Conservation (phyloP, 2,113 vertebrate species). For the Odocoileus hemionus region DNA sequence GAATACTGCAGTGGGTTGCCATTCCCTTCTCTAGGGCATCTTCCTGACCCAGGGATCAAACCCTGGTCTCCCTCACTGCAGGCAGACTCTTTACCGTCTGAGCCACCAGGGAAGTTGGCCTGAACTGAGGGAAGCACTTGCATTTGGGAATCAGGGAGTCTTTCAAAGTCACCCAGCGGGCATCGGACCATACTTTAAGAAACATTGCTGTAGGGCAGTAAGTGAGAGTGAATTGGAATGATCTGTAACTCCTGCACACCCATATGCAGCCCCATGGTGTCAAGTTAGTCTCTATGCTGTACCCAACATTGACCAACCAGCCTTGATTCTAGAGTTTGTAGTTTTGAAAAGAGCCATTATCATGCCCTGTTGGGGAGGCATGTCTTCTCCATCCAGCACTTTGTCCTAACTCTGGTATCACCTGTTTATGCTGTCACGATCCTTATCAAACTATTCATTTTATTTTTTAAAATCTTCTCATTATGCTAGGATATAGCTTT, state of each 20-base stretch:
- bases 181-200: not conserved
- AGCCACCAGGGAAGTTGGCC: not conserved
- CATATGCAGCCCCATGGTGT: not conserved
- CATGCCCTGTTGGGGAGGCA: not conserved
- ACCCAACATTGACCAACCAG: not conserved
- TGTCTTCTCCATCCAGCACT: not conserved
- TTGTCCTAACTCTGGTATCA: not conserved
- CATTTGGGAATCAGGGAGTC: not conserved
- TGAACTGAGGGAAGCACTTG: not conserved
- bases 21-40: not conserved
- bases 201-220: not conserved
- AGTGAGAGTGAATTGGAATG: not conserved
- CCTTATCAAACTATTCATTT: not conserved
- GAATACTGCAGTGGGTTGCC: not conserved
- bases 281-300: not conserved
- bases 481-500: not conserved
- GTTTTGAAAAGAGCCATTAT: conserved; percentile 4
- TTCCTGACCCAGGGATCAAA: not conserved
- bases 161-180: not conserved
- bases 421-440: not conserved
- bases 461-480: not conserved
- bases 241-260: not conserved
- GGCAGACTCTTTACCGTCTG: not conserved
- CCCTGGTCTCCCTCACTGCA: not conserved
- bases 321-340: conserved; percentile 10